Percentiles rank a stretch among this genome's conserved stretches.
Evolutionary conservation across 2,797 vertebrate species (phyloP).

Genomic region (Gymnocypris eckloni): DNA sequence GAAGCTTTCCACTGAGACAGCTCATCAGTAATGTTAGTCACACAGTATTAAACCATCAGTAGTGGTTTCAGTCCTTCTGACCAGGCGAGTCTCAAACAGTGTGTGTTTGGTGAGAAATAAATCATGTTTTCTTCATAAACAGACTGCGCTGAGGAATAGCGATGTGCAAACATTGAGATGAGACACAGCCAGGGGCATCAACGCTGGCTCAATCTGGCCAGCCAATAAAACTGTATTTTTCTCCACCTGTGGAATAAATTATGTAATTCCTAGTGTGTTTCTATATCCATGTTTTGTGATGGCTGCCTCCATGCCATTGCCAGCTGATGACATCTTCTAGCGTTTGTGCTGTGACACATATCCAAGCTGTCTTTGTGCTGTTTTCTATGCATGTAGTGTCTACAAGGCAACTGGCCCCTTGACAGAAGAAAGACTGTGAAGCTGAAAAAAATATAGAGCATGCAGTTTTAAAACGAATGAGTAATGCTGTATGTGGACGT

Average conservation of each 20-base stretch:
- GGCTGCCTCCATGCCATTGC: constrained; percentile 6
- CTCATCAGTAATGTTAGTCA: constrained; percentile 62
- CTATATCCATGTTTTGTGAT: constrained; percentile 22
- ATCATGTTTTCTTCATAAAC: constrained; percentile 10
- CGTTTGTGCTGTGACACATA: constrained; percentile 20
- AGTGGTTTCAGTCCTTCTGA: constrained; percentile 47
- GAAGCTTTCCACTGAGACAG: constrained; percentile 61
- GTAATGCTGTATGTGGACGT: constrained; percentile 6
- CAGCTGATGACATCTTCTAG: constrained; percentile 11
- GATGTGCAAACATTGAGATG: constrained; percentile 13
- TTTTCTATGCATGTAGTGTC: constrained; percentile 26
- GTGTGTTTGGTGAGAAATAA: constrained; percentile 32
- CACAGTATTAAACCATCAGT: constrained; percentile 54
- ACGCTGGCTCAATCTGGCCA: not conserved
- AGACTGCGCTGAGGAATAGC: not conserved
- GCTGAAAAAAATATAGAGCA: not conserved
- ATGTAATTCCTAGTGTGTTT: not conserved
- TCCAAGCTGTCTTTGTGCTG: constrained; percentile 26
- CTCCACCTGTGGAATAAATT: not conserved
- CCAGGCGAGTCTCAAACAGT: constrained; percentile 22
- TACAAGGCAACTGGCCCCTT: constrained; percentile 20
- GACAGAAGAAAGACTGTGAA: constrained; percentile 14
- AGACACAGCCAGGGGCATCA: constrained; percentile 4
- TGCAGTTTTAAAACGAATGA: constrained; percentile 9
- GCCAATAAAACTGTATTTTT: constrained; percentile 3